Evolutionary conservation across 2,888 invertebrate species (phyloP).

Genomic region (Nemotelus nigrinus): DNA sequence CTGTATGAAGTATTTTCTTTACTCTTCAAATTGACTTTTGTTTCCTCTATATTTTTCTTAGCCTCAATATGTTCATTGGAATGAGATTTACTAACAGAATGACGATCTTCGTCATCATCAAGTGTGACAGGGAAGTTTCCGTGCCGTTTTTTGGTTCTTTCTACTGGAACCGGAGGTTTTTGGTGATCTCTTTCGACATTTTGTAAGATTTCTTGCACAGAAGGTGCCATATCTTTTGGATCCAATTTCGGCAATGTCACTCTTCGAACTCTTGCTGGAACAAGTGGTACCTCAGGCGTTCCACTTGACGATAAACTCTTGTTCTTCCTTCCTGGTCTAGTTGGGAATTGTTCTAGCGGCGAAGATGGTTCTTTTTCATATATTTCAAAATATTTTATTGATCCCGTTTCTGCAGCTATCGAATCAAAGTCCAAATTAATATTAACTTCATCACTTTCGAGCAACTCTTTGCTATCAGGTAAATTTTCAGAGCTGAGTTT

Average conservation of each 20-base stretch:
- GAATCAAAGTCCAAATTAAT: not conserved
- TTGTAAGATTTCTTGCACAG: constrained; percentile 61
- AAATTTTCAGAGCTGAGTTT: constrained; percentile 15
- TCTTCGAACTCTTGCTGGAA: constrained; percentile 56
- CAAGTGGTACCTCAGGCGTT: constrained; percentile 54
- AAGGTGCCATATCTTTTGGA: constrained; percentile 61
- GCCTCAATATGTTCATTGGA: too few relatives aligned
- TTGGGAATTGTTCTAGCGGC: constrained; percentile 56
- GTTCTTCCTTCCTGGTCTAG: constrained; percentile 57
- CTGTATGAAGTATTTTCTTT: too few relatives aligned
- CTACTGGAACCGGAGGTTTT: constrained; percentile 12
- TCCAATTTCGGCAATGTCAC: constrained; percentile 58
- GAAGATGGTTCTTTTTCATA: constrained; percentile 1
- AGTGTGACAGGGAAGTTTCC: constrained; percentile 11
- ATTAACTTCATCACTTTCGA: not conserved
- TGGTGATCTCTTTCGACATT: constrained; percentile 47
- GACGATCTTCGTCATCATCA: constrained; percentile 3
- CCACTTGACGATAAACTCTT: constrained; percentile 62
- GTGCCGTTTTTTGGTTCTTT: not conserved
- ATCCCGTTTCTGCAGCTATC: not conserved
- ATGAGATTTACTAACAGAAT: not conserved
- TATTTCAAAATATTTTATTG: constrained; percentile 42
- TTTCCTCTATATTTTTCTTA: too few relatives aligned
- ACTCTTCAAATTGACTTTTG: too few relatives aligned
- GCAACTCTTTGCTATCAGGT: not conserved